These are phyloP conservation scores for Bombus turneri DNA, from an alignment of 1,140 invertebrate genomes.

Conservation along the genomic window DNA sequence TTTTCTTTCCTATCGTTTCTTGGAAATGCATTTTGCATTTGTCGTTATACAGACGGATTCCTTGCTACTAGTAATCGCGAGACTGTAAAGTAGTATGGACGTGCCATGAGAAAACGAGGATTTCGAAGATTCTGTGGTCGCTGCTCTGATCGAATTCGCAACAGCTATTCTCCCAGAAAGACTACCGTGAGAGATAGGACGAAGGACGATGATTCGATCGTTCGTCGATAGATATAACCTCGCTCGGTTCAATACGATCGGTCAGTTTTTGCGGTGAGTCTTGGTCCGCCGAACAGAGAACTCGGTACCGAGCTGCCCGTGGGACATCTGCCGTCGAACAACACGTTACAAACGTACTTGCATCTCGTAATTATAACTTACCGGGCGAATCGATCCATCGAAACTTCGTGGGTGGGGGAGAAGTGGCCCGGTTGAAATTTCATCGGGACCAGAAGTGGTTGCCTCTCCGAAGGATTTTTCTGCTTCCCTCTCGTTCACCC, in stretches of 20 bases:
- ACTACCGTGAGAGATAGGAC: constrained; percentile 56
- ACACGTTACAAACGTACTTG: constrained; percentile 50
- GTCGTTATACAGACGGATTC: not conserved
- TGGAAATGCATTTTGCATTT: not conserved
- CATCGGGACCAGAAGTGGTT: constrained; percentile 58
- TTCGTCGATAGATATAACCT: constrained; percentile 43
- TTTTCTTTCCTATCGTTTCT: not conserved
- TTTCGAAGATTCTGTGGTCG: constrained; percentile 44
- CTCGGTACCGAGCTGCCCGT: constrained; percentile 40
- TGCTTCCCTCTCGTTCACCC: not conserved
- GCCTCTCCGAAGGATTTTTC: not conserved
- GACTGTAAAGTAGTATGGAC: not conserved
- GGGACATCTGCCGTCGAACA: constrained; percentile 61
- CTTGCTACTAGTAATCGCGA: not conserved
- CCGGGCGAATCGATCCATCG: constrained; percentile 39
- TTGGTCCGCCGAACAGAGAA: constrained; percentile 59
- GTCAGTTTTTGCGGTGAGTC: constrained; percentile 74
- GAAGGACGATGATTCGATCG: constrained; percentile 24
- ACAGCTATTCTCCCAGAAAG: constrained; percentile 50
- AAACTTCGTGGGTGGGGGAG: constrained; percentile 64
- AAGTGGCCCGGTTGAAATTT: constrained; percentile 72
- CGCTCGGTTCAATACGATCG: constrained; percentile 60
- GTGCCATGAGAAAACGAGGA: not conserved
- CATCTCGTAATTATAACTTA: constrained; percentile 58
- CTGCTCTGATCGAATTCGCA: constrained; percentile 64